phyloP scores from a whole-genome alignment of 2,797 vertebrate species.

The Threskiornis aethiopicus region DNA sequence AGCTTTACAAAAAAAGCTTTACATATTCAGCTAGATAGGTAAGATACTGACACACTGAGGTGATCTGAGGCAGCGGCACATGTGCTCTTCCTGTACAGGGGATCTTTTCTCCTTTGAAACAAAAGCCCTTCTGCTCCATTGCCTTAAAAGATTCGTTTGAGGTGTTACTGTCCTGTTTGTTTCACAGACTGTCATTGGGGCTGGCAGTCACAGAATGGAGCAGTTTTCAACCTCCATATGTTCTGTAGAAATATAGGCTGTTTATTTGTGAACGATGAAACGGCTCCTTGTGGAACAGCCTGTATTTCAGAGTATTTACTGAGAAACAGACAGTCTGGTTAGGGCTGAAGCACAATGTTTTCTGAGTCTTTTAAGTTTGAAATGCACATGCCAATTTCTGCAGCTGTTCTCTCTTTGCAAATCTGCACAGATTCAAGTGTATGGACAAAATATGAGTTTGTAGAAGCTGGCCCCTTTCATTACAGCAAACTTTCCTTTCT shows the following conservation, averaged over 20 bases:
- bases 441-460: neutral
- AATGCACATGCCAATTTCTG: neutral
- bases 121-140: neutral
- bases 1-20: conserved; percentile 94
- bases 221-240: neutral
- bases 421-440: neutral
- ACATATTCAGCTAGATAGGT: conserved; percentile 97
- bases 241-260: neutral
- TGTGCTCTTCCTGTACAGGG: neutral
- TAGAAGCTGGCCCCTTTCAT: neutral
- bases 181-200: neutral
- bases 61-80: neutral
- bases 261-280: neutral
- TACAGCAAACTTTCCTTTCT: conserved; percentile 51
- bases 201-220: neutral
- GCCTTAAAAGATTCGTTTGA: neutral
- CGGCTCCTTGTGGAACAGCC: neutral
- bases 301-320: conserved; percentile 33
- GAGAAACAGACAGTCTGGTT: conserved; percentile 13
- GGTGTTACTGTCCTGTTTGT: neutral
- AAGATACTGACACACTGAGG: neutral
- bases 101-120: neutral
- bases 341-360: conserved; percentile 5
- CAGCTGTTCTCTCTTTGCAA: conserved; percentile 26
- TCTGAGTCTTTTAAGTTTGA: neutral